These are phyloP conservation scores for Halictus quadricinctus DNA, from an alignment of 2,888 invertebrate species.

Conservation along the genomic window DNA sequence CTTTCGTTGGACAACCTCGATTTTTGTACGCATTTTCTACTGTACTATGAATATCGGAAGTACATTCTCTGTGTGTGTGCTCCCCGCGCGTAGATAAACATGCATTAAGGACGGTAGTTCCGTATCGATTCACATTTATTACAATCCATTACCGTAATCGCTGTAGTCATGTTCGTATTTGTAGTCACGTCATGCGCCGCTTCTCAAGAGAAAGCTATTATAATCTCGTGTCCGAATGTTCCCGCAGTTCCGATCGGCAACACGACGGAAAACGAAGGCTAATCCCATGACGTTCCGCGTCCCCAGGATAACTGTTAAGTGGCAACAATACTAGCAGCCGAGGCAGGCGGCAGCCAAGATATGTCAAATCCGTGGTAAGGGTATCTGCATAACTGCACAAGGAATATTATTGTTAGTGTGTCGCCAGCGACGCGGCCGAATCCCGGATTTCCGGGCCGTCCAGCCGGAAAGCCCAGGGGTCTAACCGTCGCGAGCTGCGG, in stretches of 20 bases:
- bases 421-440: conserved; percentile 51
- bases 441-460: conserved; percentile 60
- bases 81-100: too few species aligned
- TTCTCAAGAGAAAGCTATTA: not conserved
- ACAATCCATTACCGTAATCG: not conserved
- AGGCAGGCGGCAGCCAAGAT: conserved; percentile 57
- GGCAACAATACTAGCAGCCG: conserved; percentile 69
- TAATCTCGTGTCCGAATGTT: conserved; percentile 42
- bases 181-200: not conserved
- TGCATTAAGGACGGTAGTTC: not conserved
- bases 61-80: too few species aligned
- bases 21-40: not conserved
- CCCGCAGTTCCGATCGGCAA: conserved; percentile 19
- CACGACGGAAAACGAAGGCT: conserved; percentile 44
- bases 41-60: not conserved
- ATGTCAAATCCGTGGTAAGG: conserved; percentile 68
- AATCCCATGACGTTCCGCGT: conserved; percentile 58
- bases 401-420: conserved; percentile 72
- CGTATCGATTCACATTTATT: not conserved
- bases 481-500: conserved; percentile 19
- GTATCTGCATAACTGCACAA: conserved; percentile 70
- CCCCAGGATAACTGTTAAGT: conserved; percentile 69
- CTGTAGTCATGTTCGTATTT: not conserved
- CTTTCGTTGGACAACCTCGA: not conserved
- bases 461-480: conserved; percentile 37